Base-by-base conservation (phyloP, 2,797 vertebrate genomes). In the Halcyon smyrnensis region DNA sequence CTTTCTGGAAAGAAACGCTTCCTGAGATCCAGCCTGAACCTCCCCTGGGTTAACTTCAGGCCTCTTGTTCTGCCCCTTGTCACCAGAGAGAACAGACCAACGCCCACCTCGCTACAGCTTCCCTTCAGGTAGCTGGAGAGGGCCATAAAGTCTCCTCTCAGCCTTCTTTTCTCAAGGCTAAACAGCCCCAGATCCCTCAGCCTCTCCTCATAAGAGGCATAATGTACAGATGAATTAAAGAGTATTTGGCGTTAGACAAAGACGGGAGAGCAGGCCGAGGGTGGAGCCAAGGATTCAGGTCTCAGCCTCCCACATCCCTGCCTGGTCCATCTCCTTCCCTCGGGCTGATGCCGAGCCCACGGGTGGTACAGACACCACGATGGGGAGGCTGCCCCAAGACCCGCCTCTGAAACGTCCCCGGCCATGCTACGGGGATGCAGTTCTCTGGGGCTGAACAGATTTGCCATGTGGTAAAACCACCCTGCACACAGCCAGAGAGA, bases 291-390 rank as follows among this genome's bases (percentile, higher is more conserved):
- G 62, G 53, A 19, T 6, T 45, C 11, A 2, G 54, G 8, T 50
- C 39, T 30, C 2, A 15, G 39, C 36, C 53, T 67, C 28, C 74
- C 3, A 4, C 59, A 32, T 8, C 37, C 41, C 36, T 1, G 2
- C 18, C 16, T 27, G 59, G 12, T 11, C 28, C 54, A 3, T 2
- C 15, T 30, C 59, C 57, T 8, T 64, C 56, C 19, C 37, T 18
- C 8, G 2, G 39, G 39, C 32, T 21, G 54, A 3, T 0, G 4
- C 48, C 5, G 1, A 76, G 46, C 64, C 20, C 69, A 13, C 0
- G 0, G 1, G 0, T 69, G 48, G 20, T 5, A 27, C 37, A 1
- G 8, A 9, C 12, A 1, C 36, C 50, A 15, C 5, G 1, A 3
- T 17, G 32, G 8, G 17, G 41, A 23, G 46, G n/a, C 53, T 59